Conservation (phyloP, 1,140 invertebrate species). For the Battus philenor region DNA sequence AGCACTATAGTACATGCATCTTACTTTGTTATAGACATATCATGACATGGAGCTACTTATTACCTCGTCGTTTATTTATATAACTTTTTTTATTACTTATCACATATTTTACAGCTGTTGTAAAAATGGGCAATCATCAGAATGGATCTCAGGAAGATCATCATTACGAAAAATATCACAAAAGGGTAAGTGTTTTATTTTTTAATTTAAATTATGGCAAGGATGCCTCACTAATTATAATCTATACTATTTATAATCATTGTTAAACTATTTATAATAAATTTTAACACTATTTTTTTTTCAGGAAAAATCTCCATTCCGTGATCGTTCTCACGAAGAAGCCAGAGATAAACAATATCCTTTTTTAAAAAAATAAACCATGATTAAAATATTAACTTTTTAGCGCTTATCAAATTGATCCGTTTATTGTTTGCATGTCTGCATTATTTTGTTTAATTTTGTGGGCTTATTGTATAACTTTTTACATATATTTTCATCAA, state of each 20-base stretch:
- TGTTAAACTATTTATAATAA: too few relatives aligned
- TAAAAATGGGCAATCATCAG: slow-evolving; percentile 65
- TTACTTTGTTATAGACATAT: too few relatives aligned
- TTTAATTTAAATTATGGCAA: background rate
- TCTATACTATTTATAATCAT: too few relatives aligned
- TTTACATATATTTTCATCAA: too few relatives aligned
- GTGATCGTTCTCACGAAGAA: slow-evolving; percentile 83
- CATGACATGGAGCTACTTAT: too few relatives aligned
- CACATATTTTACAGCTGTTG: slow-evolving; percentile 38
- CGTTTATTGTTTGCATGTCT: background rate
- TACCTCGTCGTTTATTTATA: too few relatives aligned
- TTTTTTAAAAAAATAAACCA: too few relatives aligned
- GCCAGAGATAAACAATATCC: slow-evolving; percentile 88
- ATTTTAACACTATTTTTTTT: slow-evolving; percentile 21
- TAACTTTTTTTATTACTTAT: background rate
- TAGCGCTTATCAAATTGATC: too few relatives aligned
- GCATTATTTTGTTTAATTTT: background rate
- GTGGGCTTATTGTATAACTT: background rate
- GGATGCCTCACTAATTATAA: too few relatives aligned
- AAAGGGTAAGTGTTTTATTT: slow-evolving; percentile 51
- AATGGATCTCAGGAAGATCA: slow-evolving; percentile 74
- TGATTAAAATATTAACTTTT: too few relatives aligned
- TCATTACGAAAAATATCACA: slow-evolving; percentile 74
- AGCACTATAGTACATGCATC: too few relatives aligned
- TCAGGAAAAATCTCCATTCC: slow-evolving; percentile 84